Evolutionary conservation across 1,140 invertebrate genomes (phyloP), one percentile per base, ranked within the genome.

Genomic region (Ceratina australensis): DNA sequence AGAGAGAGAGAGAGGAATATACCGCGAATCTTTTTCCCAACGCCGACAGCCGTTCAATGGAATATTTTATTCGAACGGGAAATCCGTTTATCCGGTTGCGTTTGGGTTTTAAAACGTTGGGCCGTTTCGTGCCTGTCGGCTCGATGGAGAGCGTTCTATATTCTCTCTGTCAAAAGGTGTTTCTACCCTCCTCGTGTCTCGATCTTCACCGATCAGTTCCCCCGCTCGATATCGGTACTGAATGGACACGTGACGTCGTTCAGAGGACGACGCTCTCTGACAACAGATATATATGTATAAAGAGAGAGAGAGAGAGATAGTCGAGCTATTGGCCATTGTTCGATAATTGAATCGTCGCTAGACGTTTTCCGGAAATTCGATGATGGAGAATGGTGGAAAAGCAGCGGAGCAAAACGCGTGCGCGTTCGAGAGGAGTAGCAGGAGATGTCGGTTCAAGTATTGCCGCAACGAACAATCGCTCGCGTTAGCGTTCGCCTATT

Each of bases 261-360:
- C 65, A 12, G 1, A n/a, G 65, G 16, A 67, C 49, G 16, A n/a
- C 22, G 63, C n/a, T 24, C 33, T 15, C 33, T 42, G 33, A 42
- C 33, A 42, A 42, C 33, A 42, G 10, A 42, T 42, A 42, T 42
- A 28, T 28, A 61, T 20, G 8, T 28, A 12, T n/a, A 26, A 16
- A 28, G 15, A 60, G 3, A 18, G 57, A 26, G 60, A n/a, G 60
- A 33, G 10, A 18, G 28, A 13, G 63, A 66, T 10, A 50, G 64
- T 66, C 64, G n/a, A 22, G 49, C 65, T 24, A 42, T 42, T 54
- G 49, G 50, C 65, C 49, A 68, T 68, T 68, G 65, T 54, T 68
- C 16, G 65, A 20, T 68, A 68, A 68, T 68, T 54, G 65, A 54
- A 68, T 24, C 49, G 49, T 67, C 22, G 65, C 22, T 50, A 66